phyloP scores from a whole-genome alignment of 2,888 invertebrate species.

The Augiades crinisus region DNA sequence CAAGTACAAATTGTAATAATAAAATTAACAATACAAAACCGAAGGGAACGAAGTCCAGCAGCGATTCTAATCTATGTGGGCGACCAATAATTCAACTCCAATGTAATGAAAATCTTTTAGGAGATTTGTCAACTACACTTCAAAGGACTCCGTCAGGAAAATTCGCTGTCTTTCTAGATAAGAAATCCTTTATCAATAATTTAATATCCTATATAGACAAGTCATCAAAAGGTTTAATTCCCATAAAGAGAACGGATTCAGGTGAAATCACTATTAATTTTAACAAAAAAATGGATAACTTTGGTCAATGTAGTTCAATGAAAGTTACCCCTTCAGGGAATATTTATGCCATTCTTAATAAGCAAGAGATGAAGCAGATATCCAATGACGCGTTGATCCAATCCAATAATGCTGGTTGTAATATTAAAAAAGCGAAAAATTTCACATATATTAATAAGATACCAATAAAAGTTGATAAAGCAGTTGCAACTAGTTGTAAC shows the following conservation, averaged over 20 bases:
- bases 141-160: conserved; percentile 48
- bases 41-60: conserved; percentile 38
- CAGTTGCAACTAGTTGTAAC: conserved; percentile 45
- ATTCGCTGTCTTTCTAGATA: conserved; percentile 47
- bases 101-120: conserved; percentile 34
- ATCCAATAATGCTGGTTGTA: conserved; percentile 18
- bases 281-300: conserved; percentile 35
- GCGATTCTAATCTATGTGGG: conserved; percentile 46
- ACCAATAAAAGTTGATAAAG: conserved; percentile 39
- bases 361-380: conserved; percentile 36
- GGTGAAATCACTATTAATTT: conserved; percentile 48
- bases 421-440: neutral
- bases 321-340: conserved; percentile 56
- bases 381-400: conserved; percentile 30
- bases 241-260: conserved; percentile 44
- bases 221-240: conserved; percentile 39
- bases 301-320: conserved; percentile 41
- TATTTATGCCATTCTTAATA: conserved; percentile 47
- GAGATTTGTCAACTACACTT: conserved; percentile 38
- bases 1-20: conserved; percentile 22
- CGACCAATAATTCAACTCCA: conserved; percentile 38
- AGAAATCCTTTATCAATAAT: conserved; percentile 50
- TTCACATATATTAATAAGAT: conserved; percentile 33
- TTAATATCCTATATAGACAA: conserved; percentile 44
- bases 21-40: neutral